These are phyloP conservation scores for Alexandromys fortis DNA, from an alignment of 2,113 vertebrate species.

Conservation along the genomic window DNA sequence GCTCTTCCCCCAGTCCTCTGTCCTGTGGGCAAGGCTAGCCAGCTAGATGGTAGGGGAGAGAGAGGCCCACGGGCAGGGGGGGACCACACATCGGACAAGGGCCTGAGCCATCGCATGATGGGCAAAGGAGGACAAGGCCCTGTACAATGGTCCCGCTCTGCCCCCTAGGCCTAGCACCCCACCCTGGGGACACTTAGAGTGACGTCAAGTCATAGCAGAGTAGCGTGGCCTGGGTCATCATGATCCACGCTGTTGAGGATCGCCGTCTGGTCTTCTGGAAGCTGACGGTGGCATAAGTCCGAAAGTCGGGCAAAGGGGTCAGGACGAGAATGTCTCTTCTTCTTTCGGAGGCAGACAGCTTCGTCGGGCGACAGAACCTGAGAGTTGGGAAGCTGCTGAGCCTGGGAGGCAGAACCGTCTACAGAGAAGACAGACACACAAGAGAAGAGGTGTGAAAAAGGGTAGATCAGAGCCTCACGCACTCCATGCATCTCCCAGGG, in stretches of 20 bases:
- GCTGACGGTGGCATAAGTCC: constrained; percentile 91
- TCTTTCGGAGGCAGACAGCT: constrained; percentile 94
- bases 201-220: constrained; percentile 89
- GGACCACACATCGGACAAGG: not conserved
- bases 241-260: constrained; percentile 95
- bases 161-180: constrained; percentile 20
- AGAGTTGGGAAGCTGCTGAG: constrained; percentile 96
- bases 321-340: constrained; percentile 93
- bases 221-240: constrained; percentile 93
- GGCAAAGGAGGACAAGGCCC: not conserved
- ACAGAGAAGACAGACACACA: constrained; percentile 55
- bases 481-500: not conserved
- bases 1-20: not conserved
- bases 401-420: constrained; percentile 97
- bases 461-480: not conserved
- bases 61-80: not conserved
- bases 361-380: constrained; percentile 93
- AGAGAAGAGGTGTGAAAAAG: constrained; percentile 1
- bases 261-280: constrained; percentile 95
- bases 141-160: not conserved
- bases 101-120: not conserved
- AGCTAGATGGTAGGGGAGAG: not conserved
- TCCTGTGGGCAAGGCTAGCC: not conserved
- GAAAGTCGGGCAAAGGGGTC: constrained; percentile 94
- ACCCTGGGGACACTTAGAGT: constrained; percentile 64